phyloP scores from a whole-genome alignment of 2,113 vertebrate species.

The Strigops habroptila region DNA sequence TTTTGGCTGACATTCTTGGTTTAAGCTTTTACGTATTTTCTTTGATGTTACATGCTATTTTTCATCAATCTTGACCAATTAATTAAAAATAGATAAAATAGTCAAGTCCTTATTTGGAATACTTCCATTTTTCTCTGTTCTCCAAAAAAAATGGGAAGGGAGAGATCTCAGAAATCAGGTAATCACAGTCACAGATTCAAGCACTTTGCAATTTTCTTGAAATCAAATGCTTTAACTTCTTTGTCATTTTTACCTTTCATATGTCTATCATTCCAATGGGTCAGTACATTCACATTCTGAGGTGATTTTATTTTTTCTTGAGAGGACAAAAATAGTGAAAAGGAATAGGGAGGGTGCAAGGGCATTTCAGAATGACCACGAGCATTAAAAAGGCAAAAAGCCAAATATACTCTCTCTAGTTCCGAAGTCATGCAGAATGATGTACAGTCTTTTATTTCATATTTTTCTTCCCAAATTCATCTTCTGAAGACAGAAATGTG shows the following conservation, averaged over 20 bases:
- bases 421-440: neutral
- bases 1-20: neutral
- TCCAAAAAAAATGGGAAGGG: neutral
- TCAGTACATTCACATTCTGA: neutral
- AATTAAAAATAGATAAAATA: neutral
- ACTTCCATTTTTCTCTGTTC: neutral
- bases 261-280: neutral
- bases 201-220: neutral
- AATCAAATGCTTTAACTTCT: neutral
- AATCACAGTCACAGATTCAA: neutral
- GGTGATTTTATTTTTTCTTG: neutral
- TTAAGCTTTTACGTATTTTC: neutral
- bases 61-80: neutral
- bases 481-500: neutral
- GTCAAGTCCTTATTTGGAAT: neutral
- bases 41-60: neutral
- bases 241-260: neutral
- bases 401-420: neutral
- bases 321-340: neutral
- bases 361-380: neutral
- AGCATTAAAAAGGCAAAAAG: neutral
- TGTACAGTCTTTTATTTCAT: neutral
- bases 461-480: neutral
- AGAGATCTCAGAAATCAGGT: neutral
- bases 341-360: neutral